Evolutionary conservation across 2,797 vertebrate species (phyloP).

Genomic region (Trematomus bernacchii): DNA sequence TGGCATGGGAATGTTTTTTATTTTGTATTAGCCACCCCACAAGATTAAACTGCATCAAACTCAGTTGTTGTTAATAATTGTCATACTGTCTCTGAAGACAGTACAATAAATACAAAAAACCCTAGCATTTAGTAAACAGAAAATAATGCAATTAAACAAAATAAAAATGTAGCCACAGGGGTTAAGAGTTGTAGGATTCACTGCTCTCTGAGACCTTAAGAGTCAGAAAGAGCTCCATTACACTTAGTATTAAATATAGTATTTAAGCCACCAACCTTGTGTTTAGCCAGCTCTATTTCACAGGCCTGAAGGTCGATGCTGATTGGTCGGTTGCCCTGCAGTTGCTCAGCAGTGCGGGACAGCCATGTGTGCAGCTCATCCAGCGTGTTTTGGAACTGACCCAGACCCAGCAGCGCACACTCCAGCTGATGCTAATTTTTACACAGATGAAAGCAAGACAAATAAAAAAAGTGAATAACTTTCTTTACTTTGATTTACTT

Average conservation of each 20-base stretch:
- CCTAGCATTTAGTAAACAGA: too few relatives aligned
- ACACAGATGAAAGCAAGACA: not conserved
- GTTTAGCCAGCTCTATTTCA: conserved; percentile 94
- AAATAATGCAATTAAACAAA: too few relatives aligned
- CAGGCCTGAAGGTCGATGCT: conserved; percentile 91
- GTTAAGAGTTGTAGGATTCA: not conserved
- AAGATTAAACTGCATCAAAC: too few relatives aligned
- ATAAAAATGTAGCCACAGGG: too few relatives aligned
- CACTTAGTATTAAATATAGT: not conserved
- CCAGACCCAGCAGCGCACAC: conserved; percentile 89
- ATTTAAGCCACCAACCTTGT: conserved; percentile 84
- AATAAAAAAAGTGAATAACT: not conserved
- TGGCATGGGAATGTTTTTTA: too few relatives aligned
- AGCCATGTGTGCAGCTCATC: conserved; percentile 92
- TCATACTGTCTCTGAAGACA: too few relatives aligned
- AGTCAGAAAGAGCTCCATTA: not conserved
- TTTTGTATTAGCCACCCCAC: too few relatives aligned
- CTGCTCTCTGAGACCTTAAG: conserved; percentile 15
- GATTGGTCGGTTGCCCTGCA: conserved; percentile 79
- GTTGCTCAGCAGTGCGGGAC: conserved; percentile 84
- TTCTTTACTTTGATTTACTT: too few relatives aligned
- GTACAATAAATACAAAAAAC: too few relatives aligned
- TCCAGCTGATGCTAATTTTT: conserved; percentile 88
- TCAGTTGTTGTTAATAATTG: too few relatives aligned
- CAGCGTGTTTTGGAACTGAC: conserved; percentile 93